These are phyloP conservation scores for Orcinus orca DNA, from an alignment of 2,113 vertebrate genomes.

Conservation along the genomic window DNA sequence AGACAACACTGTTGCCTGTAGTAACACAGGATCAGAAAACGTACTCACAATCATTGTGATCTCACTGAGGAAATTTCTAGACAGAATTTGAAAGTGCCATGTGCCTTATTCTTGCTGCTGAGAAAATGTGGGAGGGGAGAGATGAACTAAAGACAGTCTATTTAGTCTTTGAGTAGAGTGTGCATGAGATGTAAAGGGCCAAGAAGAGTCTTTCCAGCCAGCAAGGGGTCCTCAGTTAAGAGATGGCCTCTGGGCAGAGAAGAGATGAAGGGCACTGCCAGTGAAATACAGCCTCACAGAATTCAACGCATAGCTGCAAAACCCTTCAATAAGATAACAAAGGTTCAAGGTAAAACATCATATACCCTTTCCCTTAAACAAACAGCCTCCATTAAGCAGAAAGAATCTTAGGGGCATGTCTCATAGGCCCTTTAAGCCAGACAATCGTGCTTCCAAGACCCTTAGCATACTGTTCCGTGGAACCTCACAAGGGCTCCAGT, in stretches of 20 bases:
- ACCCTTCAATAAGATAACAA: background rate
- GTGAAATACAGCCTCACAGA: background rate
- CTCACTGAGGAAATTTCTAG: rapidly evolving
- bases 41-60: rapidly evolving
- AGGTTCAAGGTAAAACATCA: background rate
- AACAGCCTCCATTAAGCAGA: background rate
- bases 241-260: background rate
- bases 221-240: background rate
- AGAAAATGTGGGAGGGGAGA: background rate
- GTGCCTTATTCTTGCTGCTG: background rate
- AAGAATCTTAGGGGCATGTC: rapidly evolving
- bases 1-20: rapidly evolving
- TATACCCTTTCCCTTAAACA: background rate
- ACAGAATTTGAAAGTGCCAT: background rate
- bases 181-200: rapidly evolving
- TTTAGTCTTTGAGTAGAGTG: background rate
- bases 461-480: rapidly evolving
- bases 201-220: background rate
- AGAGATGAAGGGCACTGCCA: no score
- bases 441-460: background rate
- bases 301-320: background rate
- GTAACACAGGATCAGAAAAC: background rate
- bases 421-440: background rate
- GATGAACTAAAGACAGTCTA: background rate
- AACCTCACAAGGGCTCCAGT: background rate